Conservation (phyloP, 2,797 vertebrate species). For the Thripadectes ignobilis region DNA sequence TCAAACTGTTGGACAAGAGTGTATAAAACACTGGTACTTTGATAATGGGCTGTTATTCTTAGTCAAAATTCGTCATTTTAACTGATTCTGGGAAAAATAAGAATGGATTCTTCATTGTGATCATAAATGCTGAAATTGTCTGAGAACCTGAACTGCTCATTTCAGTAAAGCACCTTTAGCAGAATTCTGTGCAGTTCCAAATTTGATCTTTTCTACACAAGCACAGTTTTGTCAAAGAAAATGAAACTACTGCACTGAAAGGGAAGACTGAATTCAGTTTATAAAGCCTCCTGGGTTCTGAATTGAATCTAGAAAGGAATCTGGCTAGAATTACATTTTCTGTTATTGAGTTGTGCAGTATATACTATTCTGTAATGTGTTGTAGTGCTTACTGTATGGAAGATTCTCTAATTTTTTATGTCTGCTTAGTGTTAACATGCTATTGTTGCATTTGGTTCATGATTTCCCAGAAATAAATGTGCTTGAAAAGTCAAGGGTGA, state of each 20-base stretch:
- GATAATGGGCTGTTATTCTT: background rate
- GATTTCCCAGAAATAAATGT: background rate
- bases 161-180: background rate
- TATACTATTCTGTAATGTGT: background rate
- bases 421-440: background rate
- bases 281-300: background rate
- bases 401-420: background rate
- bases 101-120: background rate
- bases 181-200: background rate
- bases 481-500: background rate
- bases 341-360: background rate
- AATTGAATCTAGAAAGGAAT: background rate
- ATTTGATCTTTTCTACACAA: background rate
- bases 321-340: background rate
- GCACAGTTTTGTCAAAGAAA: background rate
- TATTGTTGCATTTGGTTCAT: background rate
- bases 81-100: background rate
- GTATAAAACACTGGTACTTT: background rate
- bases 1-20: background rate
- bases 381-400: background rate
- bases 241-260: background rate
- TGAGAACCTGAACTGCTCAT: background rate
- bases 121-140: background rate
- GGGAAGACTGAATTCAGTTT: background rate
- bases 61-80: background rate